Base-by-base conservation (phyloP, 1,140 invertebrate genomes). In the Coenobita brevimanus region DNA sequence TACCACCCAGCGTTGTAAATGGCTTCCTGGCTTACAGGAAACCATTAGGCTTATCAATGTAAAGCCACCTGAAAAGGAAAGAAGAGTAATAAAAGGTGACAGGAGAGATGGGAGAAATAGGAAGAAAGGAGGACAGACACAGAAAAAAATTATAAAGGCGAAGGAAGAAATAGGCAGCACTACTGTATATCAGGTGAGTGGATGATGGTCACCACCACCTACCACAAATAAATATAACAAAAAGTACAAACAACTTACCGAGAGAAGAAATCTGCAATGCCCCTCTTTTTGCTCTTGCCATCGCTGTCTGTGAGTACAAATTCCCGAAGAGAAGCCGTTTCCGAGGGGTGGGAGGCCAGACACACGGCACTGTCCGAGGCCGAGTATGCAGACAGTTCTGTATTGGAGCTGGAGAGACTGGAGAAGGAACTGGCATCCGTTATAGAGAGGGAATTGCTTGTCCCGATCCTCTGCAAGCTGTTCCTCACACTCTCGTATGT, bases 391-490 rank as follows among this genome's bases (percentile, higher is more conserved):
- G 86, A 88, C 46, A 88, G 50, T 54, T 88, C 86, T 17, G 86
- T 89, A 54, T 86, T 91, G 57, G 89, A 92, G 73, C 92, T 91
- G 0, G 92, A 91, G 81, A 93, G 91, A 30, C 92, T 94, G 43
- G 93, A 93, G 89, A 92, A 92, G 8, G 93, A 93, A 90, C 93
- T 93, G 64, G 92, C 92, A 90, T 93, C 93, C 27, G 92, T 92
- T 54, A 92, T 89, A 17, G 89, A 90, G 2, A 91, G 81, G 3
- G 91, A 91, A 30, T 89, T 86, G 30, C 71, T 83, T 33, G 89
- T 89, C 60, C 87, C 76, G 69, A 78, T 81, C n/a, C 90, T 67
- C 80, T 91, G 89, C 78, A 91, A 89, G 27, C 67, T 87, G 82
- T 87, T 90, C 13, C 71, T 50, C 71, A 89, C 83, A 82, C 83